Conservation (phyloP, 2,888 invertebrate genomes). For the Mythimna pallens region DNA sequence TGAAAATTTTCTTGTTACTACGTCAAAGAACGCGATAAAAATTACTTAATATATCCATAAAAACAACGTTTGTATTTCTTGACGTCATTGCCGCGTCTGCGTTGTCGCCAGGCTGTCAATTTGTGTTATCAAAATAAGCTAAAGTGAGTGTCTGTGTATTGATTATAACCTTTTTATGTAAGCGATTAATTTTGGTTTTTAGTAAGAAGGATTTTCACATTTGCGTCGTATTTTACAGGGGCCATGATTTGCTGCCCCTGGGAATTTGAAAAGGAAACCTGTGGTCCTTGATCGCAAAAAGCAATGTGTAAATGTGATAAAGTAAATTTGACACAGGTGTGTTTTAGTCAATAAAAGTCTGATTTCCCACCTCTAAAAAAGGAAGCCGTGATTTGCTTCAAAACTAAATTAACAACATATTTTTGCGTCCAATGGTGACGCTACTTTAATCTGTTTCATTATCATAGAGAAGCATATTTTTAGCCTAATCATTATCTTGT, state of each 20-base stretch:
- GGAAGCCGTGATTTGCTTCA: neutral
- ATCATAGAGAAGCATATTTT: too few species aligned
- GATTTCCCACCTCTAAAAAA: too few species aligned
- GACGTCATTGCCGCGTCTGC: neutral
- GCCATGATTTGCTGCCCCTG: too few species aligned
- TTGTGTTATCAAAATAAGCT: neutral
- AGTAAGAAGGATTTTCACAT: neutral
- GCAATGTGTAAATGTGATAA: too few species aligned
- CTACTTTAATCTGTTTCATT: too few species aligned
- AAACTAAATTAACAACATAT: neutral
- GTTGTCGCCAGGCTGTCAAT: neutral
- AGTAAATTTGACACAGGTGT: too few species aligned
- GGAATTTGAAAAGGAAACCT: too few species aligned
- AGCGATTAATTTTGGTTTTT: neutral
- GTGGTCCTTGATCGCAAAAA: too few species aligned
- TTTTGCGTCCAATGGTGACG: too few species aligned
- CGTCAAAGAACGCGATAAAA: neutral
- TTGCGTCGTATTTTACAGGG: neutral
- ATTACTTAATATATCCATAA: conserved; percentile 1
- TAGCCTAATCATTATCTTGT: too few species aligned
- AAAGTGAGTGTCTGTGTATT: neutral
- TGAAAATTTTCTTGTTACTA: neutral
- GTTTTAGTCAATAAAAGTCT: too few species aligned
- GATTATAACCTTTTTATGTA: neutral
- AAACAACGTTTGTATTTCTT: conserved; percentile 20